Percentiles rank a stretch among this genome's conserved stretches.
These are phyloP conservation scores for Pristiophorus japonicus DNA, from an alignment of 2,113 vertebrate genomes.

Conservation along the genomic window DNA sequence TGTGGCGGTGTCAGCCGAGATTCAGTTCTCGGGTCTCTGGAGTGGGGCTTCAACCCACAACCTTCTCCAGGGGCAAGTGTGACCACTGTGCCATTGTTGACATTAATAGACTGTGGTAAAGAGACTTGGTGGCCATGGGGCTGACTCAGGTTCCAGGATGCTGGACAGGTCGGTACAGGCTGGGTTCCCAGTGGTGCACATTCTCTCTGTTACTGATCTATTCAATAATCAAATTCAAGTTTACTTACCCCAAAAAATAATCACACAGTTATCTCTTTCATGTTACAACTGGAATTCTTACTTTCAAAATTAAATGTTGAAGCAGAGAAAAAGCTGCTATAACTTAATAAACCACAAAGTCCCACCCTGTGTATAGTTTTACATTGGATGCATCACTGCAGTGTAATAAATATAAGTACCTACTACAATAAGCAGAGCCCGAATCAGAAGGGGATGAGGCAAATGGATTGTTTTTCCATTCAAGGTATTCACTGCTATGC, in stretches of 20 bases:
- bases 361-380: background rate
- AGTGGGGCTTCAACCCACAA: background rate
- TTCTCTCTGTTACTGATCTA: background rate
- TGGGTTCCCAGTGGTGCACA: background rate
- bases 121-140: background rate
- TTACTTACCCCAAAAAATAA: background rate
- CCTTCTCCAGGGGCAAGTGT: background rate
- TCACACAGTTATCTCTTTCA: background rate
- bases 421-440: background rate
- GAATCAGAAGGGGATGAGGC: background rate
- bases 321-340: background rate
- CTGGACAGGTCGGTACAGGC: background rate
- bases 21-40: background rate
- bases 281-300: background rate
- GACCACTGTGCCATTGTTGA: background rate
- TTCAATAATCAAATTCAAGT: background rate
- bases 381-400: background rate
- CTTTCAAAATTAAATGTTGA: background rate
- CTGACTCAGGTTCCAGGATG: background rate
- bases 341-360: background rate
- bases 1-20: background rate
- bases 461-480: background rate
- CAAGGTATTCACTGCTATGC: background rate
- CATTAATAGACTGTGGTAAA: background rate
- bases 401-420: background rate